These are phyloP conservation scores for Tupaia tana DNA, from an alignment of 2,113 vertebrate genomes.

Conservation along the genomic window DNA sequence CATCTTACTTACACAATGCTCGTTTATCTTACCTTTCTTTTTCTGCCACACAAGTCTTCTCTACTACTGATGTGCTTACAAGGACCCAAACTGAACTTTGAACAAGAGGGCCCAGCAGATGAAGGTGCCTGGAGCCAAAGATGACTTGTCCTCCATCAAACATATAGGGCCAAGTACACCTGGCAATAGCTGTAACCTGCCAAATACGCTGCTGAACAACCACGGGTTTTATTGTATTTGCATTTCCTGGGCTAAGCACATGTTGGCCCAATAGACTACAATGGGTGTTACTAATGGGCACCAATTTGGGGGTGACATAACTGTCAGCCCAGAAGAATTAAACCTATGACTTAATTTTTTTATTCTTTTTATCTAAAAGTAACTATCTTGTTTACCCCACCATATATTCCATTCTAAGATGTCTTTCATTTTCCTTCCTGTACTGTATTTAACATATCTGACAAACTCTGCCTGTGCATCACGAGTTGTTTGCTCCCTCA, in stretches of 20 bases:
- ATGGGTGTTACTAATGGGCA: too few species aligned
- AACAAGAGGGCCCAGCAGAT: not conserved
- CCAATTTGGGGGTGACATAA: not conserved
- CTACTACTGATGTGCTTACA: not conserved
- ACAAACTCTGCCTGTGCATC: not conserved
- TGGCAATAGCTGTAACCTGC: not conserved
- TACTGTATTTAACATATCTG: not conserved
- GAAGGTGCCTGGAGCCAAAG: not conserved
- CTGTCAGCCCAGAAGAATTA: not conserved
- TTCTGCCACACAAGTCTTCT: not conserved
- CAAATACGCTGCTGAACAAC: not conserved
- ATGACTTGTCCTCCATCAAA: not conserved
- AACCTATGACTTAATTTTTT: not conserved
- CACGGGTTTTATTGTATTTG: not conserved
- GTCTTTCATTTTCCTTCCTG: not conserved
- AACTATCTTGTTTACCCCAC: not conserved
- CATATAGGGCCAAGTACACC: not conserved
- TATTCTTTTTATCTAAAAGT: constrained; percentile 25
- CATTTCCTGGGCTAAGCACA: not conserved
- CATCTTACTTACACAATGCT: not conserved
- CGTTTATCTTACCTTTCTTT: not conserved
- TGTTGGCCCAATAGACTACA: accelerated
- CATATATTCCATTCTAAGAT: not conserved
- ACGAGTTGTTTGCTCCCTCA: not conserved
- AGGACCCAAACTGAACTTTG: not conserved